These are phyloP conservation scores for Eolophus roseicapilla DNA, from an alignment of 2,113 vertebrate species.

Conservation along the genomic window DNA sequence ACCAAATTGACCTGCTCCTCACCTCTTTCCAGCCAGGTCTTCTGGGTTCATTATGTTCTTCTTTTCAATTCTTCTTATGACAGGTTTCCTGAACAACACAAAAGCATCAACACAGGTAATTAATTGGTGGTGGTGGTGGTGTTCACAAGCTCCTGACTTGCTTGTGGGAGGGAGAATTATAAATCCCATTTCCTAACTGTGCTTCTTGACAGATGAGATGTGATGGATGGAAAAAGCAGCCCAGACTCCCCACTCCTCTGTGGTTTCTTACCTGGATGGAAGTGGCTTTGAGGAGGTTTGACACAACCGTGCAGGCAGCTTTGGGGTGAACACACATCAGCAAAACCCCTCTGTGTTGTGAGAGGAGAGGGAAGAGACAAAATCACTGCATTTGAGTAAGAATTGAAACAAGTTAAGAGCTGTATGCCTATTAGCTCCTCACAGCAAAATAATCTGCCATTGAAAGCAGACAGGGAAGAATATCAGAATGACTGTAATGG, in stretches of 20 bases:
- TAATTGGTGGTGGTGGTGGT: not conserved
- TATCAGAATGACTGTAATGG: not conserved
- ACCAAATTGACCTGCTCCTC: not conserved
- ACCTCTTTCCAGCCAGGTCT: not conserved
- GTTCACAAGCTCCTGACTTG: not conserved
- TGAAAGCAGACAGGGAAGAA: slow-evolving; percentile 10
- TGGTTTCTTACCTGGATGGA: not conserved
- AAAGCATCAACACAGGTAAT: not conserved
- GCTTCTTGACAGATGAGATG: not conserved
- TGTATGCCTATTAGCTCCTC: slow-evolving; percentile 43
- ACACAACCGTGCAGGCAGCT: not conserved
- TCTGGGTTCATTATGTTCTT: not conserved
- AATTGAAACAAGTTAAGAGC: slow-evolving; percentile 62
- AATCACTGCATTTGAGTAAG: not conserved
- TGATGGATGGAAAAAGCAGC: not conserved
- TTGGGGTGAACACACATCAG: not conserved
- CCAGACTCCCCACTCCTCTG: not conserved
- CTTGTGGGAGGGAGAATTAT: not conserved
- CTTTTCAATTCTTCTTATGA: not conserved
- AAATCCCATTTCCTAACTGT: not conserved
- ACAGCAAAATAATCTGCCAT: slow-evolving; percentile 33
- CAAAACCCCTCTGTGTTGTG: not conserved
- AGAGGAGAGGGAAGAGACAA: not conserved
- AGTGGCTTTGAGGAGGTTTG: not conserved
- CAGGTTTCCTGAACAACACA: not conserved